Conservation (phyloP, 2,888 invertebrate genomes). For the Geotrupes spiniger region DNA sequence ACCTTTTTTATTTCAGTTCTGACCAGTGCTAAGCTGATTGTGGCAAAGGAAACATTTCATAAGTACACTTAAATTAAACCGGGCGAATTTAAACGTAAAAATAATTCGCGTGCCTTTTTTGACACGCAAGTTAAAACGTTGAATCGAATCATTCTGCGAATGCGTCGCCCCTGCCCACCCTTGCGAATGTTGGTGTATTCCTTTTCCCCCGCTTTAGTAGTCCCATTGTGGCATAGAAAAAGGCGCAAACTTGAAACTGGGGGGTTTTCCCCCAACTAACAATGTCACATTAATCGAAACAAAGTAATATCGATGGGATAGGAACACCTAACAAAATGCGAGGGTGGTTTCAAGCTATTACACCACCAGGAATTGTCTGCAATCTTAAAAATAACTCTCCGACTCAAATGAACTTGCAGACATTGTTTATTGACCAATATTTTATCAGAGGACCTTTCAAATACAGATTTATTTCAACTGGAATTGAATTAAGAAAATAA, state of each 20-base stretch:
- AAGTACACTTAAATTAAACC: no score
- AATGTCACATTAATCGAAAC: slow-evolving; percentile 44
- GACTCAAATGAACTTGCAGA: slow-evolving; percentile 16
- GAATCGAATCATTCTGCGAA: no score
- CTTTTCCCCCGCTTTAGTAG: slow-evolving; percentile 22
- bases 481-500: slow-evolving; percentile 3
- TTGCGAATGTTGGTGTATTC: slow-evolving; percentile 1
- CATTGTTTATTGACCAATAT: slow-evolving; percentile 20
- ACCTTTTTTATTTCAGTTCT: slow-evolving; percentile 18
- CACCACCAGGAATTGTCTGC: slow-evolving; percentile 17
- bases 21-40: slow-evolving; percentile 16
- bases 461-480: slow-evolving; percentile 14
- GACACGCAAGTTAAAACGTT: no score
- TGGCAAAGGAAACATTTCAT: no score
- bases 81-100: no score
- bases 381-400: slow-evolving; percentile 27
- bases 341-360: slow-evolving; percentile 27
- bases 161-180: no score
- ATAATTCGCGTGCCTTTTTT: no score
- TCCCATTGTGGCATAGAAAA: slow-evolving; percentile 34
- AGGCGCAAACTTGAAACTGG: slow-evolving; percentile 34
- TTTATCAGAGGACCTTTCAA: slow-evolving; percentile 18
- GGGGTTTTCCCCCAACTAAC: slow-evolving; percentile 35
- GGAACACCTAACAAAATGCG: slow-evolving; percentile 38
- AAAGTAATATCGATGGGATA: slow-evolving; percentile 42